Conservation (phyloP, 2,888 invertebrate genomes). For the Drosophila mulleri region DNA sequence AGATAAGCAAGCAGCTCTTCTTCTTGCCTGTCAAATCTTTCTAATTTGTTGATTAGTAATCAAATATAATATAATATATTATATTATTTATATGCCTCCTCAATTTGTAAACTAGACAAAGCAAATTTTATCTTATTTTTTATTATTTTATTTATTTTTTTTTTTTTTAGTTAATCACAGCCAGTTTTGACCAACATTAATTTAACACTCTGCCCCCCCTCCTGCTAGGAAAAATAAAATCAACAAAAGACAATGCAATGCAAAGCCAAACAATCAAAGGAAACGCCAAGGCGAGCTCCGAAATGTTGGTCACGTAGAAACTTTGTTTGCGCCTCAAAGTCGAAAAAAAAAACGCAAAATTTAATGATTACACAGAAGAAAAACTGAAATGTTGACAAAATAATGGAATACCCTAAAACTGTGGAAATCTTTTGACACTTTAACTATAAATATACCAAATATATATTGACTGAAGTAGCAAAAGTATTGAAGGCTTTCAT, state of each 20-base stretch:
- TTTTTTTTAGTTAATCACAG: conserved; percentile 1
- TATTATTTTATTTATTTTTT: background rate
- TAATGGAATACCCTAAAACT: background rate
- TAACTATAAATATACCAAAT: no score
- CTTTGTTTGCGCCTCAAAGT: conserved; percentile 37
- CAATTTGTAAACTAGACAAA: background rate
- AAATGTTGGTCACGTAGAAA: conserved; percentile 72
- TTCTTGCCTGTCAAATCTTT: no score
- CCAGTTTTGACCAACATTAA: conserved; percentile 43
- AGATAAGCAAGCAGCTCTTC: no score
- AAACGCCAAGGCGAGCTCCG: conserved; percentile 27
- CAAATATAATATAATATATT: no score
- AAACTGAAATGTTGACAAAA: conserved; percentile 8
- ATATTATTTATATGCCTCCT: no score
- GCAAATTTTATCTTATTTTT: background rate
- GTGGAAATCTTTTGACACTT: no score
- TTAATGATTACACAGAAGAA: conserved; percentile 48
- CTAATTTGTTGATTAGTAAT: no score
- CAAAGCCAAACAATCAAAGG: conserved; percentile 46
- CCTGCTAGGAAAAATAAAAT: conserved; percentile 9
- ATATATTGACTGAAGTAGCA: no score
- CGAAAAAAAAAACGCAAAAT: conserved; percentile 20
- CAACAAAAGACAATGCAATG: conserved; percentile 12
- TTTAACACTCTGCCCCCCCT: conserved; percentile 24
- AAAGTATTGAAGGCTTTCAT: no score